Evolutionary conservation across 53 echinoderm and acorn worm genomes (phyloP).

Genomic region (Apostichopus leukothele): DNA sequence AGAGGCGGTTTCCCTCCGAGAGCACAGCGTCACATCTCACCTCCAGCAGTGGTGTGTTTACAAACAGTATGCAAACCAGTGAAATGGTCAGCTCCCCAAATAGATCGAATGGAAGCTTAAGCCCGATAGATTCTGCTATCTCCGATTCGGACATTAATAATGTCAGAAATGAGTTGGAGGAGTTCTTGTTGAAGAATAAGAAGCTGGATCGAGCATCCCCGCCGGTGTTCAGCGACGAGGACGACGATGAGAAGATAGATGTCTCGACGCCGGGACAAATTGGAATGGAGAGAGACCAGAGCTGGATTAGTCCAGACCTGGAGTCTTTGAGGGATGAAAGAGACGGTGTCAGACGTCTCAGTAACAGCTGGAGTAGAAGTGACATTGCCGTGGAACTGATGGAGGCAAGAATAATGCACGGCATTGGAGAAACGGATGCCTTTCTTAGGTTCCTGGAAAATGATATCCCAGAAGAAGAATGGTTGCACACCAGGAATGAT

Average conservation of each 20-base stretch:
- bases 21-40: conserved; percentile 49
- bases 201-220: conserved; percentile 5
- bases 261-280: background rate
- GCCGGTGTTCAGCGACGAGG: background rate
- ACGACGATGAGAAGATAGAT: background rate
- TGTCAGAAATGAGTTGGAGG: conserved; percentile 21
- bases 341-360: conserved; percentile 48
- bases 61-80: conserved; percentile 51
- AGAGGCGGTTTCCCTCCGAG: conserved; percentile 29
- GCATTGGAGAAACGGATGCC: conserved; percentile 98
- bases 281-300: conserved; percentile 30
- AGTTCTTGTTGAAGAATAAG: conserved; percentile 22
- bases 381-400: conserved; percentile 87
- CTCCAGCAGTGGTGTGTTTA: conserved; percentile 69
- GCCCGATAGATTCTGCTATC: conserved; percentile 17
- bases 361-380: conserved; percentile 66
- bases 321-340: conserved; percentile 58
- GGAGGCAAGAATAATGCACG: conserved; percentile 90
- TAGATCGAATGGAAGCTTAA: background rate
- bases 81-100: conserved; percentile 34
- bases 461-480: conserved; percentile 75
- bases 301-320: conserved; percentile 42
- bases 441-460: conserved; percentile 76
- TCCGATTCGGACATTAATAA: conserved; percentile 26
- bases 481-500: conserved; percentile 53